Conservation (phyloP, 2,113 vertebrate species). For the Myocastor coypus region DNA sequence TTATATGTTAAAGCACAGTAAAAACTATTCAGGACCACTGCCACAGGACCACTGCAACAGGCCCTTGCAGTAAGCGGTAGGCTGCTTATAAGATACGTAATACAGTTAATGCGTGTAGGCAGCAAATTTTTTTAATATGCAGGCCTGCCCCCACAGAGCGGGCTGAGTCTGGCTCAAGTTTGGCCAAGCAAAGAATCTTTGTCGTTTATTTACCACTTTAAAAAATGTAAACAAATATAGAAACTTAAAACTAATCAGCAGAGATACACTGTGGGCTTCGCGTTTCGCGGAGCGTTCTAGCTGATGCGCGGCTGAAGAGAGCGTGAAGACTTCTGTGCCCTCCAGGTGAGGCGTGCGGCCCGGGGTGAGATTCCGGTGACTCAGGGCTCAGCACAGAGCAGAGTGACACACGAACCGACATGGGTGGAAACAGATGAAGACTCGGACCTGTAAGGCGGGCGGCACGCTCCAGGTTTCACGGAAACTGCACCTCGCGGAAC, state of each 20-base stretch:
- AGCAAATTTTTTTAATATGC: not conserved
- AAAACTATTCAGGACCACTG: not conserved
- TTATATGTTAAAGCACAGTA: not conserved
- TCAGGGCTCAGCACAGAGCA: not conserved
- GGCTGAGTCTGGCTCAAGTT: not conserved
- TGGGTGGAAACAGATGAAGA: not conserved
- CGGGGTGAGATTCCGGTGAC: not conserved
- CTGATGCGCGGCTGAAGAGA: not conserved
- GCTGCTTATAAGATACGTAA: not conserved
- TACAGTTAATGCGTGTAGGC: not conserved
- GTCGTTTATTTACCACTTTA: not conserved
- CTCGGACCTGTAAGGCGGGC: not conserved
- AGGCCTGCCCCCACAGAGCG: not conserved
- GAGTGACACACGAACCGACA: fast-evolving
- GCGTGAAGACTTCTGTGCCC: not conserved
- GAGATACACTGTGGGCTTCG: not conserved
- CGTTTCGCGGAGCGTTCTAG: not conserved
- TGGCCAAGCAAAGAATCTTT: not conserved
- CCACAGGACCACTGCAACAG: no score
- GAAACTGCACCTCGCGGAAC: no score
- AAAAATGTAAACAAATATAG: not conserved
- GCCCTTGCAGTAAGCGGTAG: not conserved
- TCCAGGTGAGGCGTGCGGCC: not conserved
- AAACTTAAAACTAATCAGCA: not conserved
- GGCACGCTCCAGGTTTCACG: not conserved